phyloP scores from a whole-genome alignment of 2,113 vertebrate genomes.

The Pseudopipra pipra region DNA sequence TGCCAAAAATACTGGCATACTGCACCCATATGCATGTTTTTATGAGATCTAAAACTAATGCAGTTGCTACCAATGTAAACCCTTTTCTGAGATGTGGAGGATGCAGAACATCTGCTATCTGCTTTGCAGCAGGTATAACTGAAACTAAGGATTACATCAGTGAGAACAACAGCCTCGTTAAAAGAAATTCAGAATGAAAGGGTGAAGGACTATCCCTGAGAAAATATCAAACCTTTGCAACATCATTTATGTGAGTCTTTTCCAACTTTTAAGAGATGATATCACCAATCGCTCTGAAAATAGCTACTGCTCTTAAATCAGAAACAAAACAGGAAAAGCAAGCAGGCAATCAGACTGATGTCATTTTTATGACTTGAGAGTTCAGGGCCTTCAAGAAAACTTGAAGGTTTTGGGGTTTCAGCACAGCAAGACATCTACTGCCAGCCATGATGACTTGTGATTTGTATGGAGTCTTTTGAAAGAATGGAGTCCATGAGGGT shows the following conservation, averaged over 20 bases:
- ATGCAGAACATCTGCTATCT: neutral
- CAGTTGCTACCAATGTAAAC: neutral
- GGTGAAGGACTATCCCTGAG: neutral
- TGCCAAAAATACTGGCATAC: neutral
- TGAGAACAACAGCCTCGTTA: neutral
- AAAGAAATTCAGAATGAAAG: neutral
- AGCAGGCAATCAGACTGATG: neutral
- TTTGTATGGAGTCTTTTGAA: neutral
- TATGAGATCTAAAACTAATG: neutral
- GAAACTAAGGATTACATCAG: neutral
- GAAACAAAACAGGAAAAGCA: neutral
- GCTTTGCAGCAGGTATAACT: neutral
- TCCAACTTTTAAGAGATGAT: neutral
- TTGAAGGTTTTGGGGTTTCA: neutral
- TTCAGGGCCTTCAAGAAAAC: neutral
- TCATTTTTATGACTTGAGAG: neutral
- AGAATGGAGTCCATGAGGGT: neutral
- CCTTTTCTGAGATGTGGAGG: neutral
- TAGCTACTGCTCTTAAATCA: neutral
- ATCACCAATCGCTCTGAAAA: neutral
- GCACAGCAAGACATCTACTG: neutral
- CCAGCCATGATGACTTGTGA: neutral
- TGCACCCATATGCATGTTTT: neutral
- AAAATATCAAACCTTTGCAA: neutral
- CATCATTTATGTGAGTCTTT: neutral